A percentile compares a stretch with the other conserved stretches of the same genome.
Evolutionary conservation across 1,140 invertebrate species (phyloP).

Genomic region (Tyrophagus putrescentiae): DNA sequence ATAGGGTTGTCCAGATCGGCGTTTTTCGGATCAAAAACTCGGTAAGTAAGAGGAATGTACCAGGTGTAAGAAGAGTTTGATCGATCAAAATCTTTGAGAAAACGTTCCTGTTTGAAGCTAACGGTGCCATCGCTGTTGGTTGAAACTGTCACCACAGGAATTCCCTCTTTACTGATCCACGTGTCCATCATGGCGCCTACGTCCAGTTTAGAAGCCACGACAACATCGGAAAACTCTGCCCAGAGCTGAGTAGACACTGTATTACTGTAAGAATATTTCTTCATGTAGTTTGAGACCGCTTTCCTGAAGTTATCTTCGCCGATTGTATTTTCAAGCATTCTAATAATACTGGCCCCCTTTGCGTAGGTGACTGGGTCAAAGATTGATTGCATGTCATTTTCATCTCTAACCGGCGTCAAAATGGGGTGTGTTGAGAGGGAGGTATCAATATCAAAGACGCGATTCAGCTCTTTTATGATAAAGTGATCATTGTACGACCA

Average conservation of each 20-base stretch:
- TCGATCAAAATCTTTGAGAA: constrained; percentile 1
- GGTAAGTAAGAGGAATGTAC: constrained; percentile 16
- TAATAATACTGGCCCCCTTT: constrained; percentile 26
- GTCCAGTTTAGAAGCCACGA: neutral
- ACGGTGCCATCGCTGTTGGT: neutral
- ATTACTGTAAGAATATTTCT: constrained; percentile 70
- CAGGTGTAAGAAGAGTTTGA: constrained; percentile 5
- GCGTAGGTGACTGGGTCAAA: constrained; percentile 39
- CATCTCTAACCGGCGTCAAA: constrained; percentile 43
- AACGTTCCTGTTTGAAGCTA: constrained; percentile 12
- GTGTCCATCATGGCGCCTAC: constrained; percentile 79
- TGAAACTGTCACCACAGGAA: constrained; percentile 47
- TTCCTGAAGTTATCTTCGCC: constrained; percentile 59
- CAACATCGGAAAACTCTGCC: constrained; percentile 61
- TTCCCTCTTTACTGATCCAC: constrained; percentile 88
- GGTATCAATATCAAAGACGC: constrained; percentile 45
- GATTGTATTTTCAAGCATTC: constrained; percentile 18
- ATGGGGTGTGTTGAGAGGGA: constrained; percentile 71
- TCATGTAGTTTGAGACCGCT: constrained; percentile 85
- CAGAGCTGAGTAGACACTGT: constrained; percentile 90
- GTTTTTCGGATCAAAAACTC: constrained; percentile 3
- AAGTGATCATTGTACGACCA: constrained; percentile 20
- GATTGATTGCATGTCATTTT: constrained; percentile 34
- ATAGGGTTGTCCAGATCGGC: neutral
- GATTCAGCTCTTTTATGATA: constrained; percentile 3